phyloP scores from a whole-genome alignment of 2,797 vertebrate genomes.

The Cyclopterus lumpus region DNA sequence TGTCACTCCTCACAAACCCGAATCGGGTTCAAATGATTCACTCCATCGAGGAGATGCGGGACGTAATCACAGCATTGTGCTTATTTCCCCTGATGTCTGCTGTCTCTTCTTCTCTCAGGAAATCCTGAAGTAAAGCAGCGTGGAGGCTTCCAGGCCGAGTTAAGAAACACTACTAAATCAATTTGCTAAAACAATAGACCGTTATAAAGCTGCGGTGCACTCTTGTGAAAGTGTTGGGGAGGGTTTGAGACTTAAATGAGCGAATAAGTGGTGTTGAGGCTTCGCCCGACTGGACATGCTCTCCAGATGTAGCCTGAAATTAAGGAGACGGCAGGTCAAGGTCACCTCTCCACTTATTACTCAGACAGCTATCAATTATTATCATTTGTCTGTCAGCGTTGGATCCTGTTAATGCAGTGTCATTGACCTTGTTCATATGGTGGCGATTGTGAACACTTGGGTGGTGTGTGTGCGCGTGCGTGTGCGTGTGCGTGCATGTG shows the following conservation, averaged over 20 bases:
- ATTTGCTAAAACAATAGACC: constrained; percentile 47
- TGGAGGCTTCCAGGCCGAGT: constrained; percentile 17
- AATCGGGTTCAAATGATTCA: constrained; percentile 73
- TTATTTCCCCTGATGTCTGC: constrained; percentile 78
- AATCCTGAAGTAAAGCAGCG: constrained; percentile 45
- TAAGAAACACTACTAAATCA: constrained; percentile 50
- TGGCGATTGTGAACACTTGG: constrained; percentile 45
- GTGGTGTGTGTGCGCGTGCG: background rate
- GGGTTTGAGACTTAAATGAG: constrained; percentile 14
- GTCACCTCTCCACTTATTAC: constrained; percentile 79
- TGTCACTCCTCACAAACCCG: constrained; percentile 75
- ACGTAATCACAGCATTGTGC: constrained; percentile 66
- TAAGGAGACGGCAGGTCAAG: constrained; percentile 81
- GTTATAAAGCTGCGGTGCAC: constrained; percentile 25
- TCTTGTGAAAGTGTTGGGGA: constrained; percentile 13
- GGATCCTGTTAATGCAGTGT: constrained; percentile 75
- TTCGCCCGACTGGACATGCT: constrained; percentile 8
- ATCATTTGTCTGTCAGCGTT: constrained; percentile 82
- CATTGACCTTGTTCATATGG: constrained; percentile 63
- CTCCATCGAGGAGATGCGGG: constrained; percentile 63
- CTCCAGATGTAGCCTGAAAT: constrained; percentile 80
- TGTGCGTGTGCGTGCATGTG: background rate
- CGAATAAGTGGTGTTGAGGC: constrained; percentile 18
- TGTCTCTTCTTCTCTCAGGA: constrained; percentile 53
- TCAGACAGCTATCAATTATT: constrained; percentile 84